A percentile compares a stretch with the other conserved stretches of the same genome.
Conservation (phyloP, 2,888 invertebrate species). For the Cotesia congregata region DNA sequence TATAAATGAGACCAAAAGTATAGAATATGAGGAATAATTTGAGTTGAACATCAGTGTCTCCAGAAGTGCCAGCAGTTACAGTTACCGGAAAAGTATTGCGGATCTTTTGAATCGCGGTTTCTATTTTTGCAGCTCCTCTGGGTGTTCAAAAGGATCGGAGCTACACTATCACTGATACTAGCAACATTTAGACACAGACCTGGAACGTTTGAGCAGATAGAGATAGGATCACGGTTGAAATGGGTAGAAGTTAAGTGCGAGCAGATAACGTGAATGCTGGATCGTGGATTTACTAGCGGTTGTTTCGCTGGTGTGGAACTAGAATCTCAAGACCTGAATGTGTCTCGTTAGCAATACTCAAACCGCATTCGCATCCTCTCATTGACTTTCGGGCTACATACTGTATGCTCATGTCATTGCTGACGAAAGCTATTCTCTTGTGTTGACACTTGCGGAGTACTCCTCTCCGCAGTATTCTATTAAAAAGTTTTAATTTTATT, state of each 20-base stretch:
- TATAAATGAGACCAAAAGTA: background rate
- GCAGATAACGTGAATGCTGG: constrained; percentile 14
- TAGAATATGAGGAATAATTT: background rate
- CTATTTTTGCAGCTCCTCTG: background rate
- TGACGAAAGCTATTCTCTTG: constrained; percentile 38
- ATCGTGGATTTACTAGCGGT: background rate
- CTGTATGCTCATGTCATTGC: constrained; percentile 13
- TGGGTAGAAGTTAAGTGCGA: background rate
- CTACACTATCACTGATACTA: background rate
- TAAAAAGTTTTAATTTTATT: too few relatives aligned
- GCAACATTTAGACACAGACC: background rate
- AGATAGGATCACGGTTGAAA: background rate
- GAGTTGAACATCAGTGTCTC: background rate
- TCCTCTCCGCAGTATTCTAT: background rate
- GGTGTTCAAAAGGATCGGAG: background rate
- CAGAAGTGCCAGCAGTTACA: background rate
- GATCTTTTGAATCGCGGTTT: background rate
- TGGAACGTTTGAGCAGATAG: background rate
- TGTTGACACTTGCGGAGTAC: constrained; percentile 34
- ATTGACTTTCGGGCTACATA: background rate
- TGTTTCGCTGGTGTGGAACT: background rate
- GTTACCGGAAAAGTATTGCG: background rate
- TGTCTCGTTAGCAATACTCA: constrained; percentile 30
- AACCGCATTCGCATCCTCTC: constrained; percentile 15
- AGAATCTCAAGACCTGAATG: constrained; percentile 27